These are phyloP conservation scores for Trogon surrucura DNA, from an alignment of 2,113 vertebrate species.

Conservation along the genomic window DNA sequence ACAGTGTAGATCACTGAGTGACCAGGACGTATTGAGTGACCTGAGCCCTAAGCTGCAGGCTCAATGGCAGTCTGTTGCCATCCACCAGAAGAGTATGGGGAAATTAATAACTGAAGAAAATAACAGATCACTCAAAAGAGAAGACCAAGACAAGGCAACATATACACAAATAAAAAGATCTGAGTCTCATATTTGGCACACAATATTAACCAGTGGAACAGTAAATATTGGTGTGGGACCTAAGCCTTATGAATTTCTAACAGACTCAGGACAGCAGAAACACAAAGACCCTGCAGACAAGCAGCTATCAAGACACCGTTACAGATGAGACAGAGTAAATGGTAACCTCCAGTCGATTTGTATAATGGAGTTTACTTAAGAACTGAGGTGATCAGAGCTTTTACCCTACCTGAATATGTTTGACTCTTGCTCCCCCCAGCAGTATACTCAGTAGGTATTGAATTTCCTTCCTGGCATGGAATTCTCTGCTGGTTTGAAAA, in stretches of 20 bases:
- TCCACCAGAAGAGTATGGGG: background rate
- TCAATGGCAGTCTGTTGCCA: background rate
- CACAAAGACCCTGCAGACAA: background rate
- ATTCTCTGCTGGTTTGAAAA: background rate
- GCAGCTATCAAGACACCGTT: background rate
- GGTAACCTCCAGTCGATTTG: background rate
- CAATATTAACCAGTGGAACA: background rate
- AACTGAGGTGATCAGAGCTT: background rate
- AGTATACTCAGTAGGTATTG: background rate
- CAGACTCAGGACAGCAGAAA: background rate
- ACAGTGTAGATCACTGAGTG: background rate
- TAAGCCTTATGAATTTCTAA: background rate
- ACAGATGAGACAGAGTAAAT: background rate
- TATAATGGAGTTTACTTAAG: background rate
- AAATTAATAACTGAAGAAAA: background rate
- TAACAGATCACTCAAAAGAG: background rate
- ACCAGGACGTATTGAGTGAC: too few relatives aligned
- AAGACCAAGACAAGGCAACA: background rate
- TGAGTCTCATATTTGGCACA: background rate
- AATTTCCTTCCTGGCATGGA: background rate
- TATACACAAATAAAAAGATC: background rate
- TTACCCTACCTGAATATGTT: background rate
- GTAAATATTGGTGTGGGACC: background rate
- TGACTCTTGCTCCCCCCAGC: rapidly evolving
- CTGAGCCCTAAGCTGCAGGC: background rate